Evolutionary conservation across 2,797 vertebrate species (phyloP).

Genomic region (Rhincodon typus): DNA sequence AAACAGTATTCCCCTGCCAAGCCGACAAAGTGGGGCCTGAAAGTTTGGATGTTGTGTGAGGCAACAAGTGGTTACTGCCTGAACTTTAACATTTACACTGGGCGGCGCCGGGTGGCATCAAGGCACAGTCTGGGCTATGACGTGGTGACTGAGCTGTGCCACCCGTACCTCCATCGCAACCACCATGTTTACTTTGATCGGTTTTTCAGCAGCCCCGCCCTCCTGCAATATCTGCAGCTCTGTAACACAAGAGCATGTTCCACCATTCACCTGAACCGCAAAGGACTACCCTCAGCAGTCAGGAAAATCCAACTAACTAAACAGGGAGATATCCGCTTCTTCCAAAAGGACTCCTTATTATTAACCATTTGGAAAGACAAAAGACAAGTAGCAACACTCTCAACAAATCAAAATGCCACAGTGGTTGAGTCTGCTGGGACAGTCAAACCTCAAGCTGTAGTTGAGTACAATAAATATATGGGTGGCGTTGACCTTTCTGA

Average conservation of each 20-base stretch:
- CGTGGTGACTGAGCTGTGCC: slow-evolving; percentile 61
- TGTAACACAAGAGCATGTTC: slow-evolving; percentile 65
- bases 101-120: slow-evolving; percentile 55
- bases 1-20: slow-evolving; percentile 69
- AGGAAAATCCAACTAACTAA: slow-evolving; percentile 58
- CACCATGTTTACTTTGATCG: slow-evolving; percentile 73
- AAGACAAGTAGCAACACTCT: slow-evolving; percentile 49
- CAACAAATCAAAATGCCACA: slow-evolving; percentile 43
- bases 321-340: slow-evolving; percentile 66
- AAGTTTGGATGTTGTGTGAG: slow-evolving; percentile 74
- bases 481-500: slow-evolving; percentile 68
- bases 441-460: slow-evolving; percentile 62
- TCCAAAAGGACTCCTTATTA: slow-evolving; percentile 71
- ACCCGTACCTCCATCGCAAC: slow-evolving; percentile 64
- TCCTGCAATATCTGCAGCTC: slow-evolving; percentile 63
- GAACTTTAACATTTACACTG: slow-evolving; percentile 61
- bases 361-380: slow-evolving; percentile 63
- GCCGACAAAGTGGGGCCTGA: slow-evolving; percentile 67
- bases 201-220: slow-evolving; percentile 67
- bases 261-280: slow-evolving; percentile 61
- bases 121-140: slow-evolving; percentile 52
- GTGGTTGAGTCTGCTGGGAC: slow-evolving; percentile 47
- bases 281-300: slow-evolving; percentile 65
- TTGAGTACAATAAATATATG: slow-evolving; percentile 74
- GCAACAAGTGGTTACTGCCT: slow-evolving; percentile 72